Conservation (phyloP, 2,797 vertebrate species). For the Holocentrus rufus region DNA sequence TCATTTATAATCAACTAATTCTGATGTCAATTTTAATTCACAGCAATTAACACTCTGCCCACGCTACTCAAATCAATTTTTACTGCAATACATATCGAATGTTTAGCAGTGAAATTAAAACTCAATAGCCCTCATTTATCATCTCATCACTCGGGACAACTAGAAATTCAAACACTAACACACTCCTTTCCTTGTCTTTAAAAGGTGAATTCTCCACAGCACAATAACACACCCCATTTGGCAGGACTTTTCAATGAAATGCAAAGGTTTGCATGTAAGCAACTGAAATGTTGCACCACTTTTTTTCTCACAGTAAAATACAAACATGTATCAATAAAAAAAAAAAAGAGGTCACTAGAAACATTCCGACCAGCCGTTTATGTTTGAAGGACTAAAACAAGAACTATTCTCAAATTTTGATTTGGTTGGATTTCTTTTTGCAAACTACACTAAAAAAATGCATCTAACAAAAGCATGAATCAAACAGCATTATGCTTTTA, state of each 20-base stretch:
- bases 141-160: conserved; percentile 20
- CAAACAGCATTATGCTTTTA: not conserved
- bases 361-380: not conserved
- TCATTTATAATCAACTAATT: conserved; percentile 1
- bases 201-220: not conserved
- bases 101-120: conserved; percentile 49
- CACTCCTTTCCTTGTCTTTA: not conserved
- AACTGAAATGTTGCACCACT: not conserved
- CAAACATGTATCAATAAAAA: not conserved
- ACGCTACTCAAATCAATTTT: conserved; percentile 45
- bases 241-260: not conserved
- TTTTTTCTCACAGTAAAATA: not conserved
- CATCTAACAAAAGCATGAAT: not conserved
- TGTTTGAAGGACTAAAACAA: too few species aligned
- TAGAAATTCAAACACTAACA: conserved; percentile 23
- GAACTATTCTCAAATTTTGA: too few species aligned
- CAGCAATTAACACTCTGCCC: conserved; percentile 37
- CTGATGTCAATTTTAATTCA: conserved; percentile 25
- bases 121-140: conserved; percentile 15
- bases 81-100: conserved; percentile 63
- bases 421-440: too few species aligned
- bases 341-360: not conserved
- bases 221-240: not conserved
- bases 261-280: not conserved
- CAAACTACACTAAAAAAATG: not conserved